Base-by-base conservation (phyloP, 1,140 invertebrate species). In the Caenorhabditis inopinata region DNA sequence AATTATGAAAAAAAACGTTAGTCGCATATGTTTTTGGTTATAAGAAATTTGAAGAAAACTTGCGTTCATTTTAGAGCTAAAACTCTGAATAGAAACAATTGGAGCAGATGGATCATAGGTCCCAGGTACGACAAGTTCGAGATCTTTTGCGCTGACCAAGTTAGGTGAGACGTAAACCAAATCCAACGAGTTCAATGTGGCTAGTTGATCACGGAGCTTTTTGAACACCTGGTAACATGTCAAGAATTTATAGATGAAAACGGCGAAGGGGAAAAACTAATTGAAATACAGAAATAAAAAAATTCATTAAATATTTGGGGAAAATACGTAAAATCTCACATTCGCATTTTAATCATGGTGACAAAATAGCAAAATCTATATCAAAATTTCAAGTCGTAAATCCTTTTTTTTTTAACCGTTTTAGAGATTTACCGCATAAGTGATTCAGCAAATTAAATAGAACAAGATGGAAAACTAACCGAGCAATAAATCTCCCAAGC, bases 401-500 rank as follows among this genome's bases (percentile, higher is more conserved):
- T n/a, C n/a, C n/a, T n/a, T n/a, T n/a, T n/a, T n/a, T n/a, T n/a
- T n/a, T n/a, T n/a, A n/a, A n/a, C n/a, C n/a, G n/a, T n/a, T n/a
- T n/a, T n/a, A n/a, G n/a, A n/a, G n/a, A n/a, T n/a, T n/a, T n/a
- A n/a, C n/a, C n/a, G n/a, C n/a, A n/a, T n/a, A n/a, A n/a, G n/a
- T n/a, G n/a, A n/a, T n/a, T n/a, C n/a, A n/a, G n/a, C n/a, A n/a
- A n/a, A n/a, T n/a, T n/a, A n/a, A n/a, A n/a, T n/a, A n/a, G n/a
- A n/a, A n/a, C n/a, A n/a, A n/a, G n/a, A n/a, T n/a, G n/a, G n/a
- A n/a, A 42, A 11, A 62, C 49, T 46, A 21, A 82, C 82, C 29
- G 75, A 77, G 89, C 98, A 99, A 89, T 99, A 99, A 0, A 98
- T 90, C 88, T 99, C 97, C 97, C 97, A 99, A 14, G 97, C 97